Base-by-base conservation (phyloP, 1,140 invertebrate genomes). In the Maniola jurtina region DNA sequence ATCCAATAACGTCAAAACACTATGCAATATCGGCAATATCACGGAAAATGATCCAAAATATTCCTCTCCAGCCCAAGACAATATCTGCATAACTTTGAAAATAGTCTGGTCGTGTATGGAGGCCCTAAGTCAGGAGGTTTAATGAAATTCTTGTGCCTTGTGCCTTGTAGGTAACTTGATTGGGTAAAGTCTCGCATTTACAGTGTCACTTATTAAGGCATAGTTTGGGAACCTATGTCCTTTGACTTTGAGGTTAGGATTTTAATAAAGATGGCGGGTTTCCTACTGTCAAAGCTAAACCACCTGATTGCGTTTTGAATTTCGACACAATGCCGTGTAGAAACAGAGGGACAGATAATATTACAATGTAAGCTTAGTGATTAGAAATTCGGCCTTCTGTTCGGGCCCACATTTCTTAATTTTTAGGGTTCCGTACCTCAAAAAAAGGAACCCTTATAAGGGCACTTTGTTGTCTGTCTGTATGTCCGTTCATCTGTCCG, bases 1-100 rank as follows among this genome's bases (percentile, higher is more conserved):
- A n/a, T n/a, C 25, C 59, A 55, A 59, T 47, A 45, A 52, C 40
- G 33, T 13, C 14, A 34, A 62, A 16, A 52, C 11, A 55, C 34
- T 36, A 35, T 25, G 64, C 59, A 67, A 62, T 62, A 67, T 64
- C 9, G 38, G 3, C 38, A n/a, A n/a, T n/a, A n/a, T n/a, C n/a
- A 11, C 16, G 25, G 25, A 62, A 67, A 67, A 50, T 60, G 33
- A 67, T 16, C 16, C 50, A 61, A 67, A 67, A 60, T 67, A 67
- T 67, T 67, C 15, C 59, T 61, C 52, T 66, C 65, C 56, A 61
- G 64, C 64, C 57, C 61, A 67, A 67, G 65, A 67, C 65, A 67
- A 62, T 62, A 62, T 61, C 54, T 54, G 65, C 65, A 67, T 67
- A 67, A 61, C 65, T 67, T 42, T 35, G 57, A 61, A 66, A 66